Conservation (phyloP, 2,797 vertebrate genomes). For the Gobio occitaniae region DNA sequence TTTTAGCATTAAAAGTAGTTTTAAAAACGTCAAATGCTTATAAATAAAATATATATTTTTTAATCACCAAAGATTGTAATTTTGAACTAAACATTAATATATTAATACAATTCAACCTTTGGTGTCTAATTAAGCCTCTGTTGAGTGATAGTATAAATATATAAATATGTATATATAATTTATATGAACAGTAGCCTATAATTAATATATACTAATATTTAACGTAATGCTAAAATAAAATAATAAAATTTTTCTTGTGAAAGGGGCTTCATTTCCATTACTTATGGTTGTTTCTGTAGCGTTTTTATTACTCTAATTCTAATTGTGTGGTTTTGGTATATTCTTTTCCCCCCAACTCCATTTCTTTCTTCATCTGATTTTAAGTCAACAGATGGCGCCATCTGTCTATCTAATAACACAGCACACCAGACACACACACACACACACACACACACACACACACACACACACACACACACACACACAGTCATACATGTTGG, state of each 20-base stretch:
- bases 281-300: neutral
- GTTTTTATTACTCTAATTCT: neutral
- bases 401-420: neutral
- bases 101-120: neutral
- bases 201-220: neutral
- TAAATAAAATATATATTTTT: neutral
- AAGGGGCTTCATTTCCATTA: neutral
- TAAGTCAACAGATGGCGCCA: conserved; percentile 39
- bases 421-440: neutral
- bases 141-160: neutral
- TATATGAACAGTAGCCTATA: neutral
- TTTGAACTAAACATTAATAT: neutral
- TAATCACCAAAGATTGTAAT: neutral
- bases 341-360: neutral
- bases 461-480: neutral
- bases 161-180: neutral
- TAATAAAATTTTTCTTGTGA: no score
- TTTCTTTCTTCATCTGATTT: neutral
- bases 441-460: neutral
- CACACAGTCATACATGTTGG: neutral
- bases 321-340: neutral
- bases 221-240: no score
- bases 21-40: neutral
- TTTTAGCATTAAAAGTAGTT: neutral
- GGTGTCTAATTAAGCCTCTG: neutral